phyloP scores from a whole-genome alignment of 2,888 invertebrate genomes.

The Drosophila birchii region DNA sequence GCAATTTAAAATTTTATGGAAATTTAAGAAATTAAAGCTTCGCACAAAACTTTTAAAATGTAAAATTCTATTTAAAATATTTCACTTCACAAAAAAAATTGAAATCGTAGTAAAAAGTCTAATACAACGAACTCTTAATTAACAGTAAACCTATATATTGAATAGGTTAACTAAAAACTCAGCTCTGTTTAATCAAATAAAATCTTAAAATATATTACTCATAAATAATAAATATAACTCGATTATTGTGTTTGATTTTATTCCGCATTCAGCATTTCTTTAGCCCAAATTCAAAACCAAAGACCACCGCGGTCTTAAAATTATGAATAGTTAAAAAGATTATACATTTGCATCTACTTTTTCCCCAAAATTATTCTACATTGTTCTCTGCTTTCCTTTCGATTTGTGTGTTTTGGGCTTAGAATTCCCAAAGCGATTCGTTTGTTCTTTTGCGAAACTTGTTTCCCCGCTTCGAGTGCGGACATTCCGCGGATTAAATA shows the following conservation, averaged over 20 bases:
- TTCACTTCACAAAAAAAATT: too few relatives aligned
- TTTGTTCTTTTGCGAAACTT: constrained; percentile 74
- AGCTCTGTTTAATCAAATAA: neutral
- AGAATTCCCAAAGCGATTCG: constrained; percentile 55
- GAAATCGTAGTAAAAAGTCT: too few relatives aligned
- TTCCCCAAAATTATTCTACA: constrained; percentile 18
- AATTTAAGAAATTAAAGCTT: too few relatives aligned
- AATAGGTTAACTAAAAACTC: neutral
- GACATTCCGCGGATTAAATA: constrained; percentile 39
- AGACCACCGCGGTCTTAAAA: constrained; percentile 3
- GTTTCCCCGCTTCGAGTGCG: constrained; percentile 52
- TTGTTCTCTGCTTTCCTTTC: constrained; percentile 59
- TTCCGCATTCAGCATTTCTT: constrained; percentile 3
- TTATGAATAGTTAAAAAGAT: constrained; percentile 21
- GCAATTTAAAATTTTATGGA: too few relatives aligned
- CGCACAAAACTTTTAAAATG: too few relatives aligned
- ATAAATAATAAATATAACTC: neutral
- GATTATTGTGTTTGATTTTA: neutral
- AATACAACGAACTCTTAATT: neutral
- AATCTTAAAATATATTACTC: neutral
- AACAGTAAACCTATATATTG: neutral
- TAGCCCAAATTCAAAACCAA: neutral
- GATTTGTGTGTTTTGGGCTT: constrained; percentile 1
- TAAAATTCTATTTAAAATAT: too few relatives aligned
- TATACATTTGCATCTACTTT: constrained; percentile 23